These are phyloP conservation scores for Phengaris arion DNA, from an alignment of 2,888 invertebrate genomes.

Conservation along the genomic window DNA sequence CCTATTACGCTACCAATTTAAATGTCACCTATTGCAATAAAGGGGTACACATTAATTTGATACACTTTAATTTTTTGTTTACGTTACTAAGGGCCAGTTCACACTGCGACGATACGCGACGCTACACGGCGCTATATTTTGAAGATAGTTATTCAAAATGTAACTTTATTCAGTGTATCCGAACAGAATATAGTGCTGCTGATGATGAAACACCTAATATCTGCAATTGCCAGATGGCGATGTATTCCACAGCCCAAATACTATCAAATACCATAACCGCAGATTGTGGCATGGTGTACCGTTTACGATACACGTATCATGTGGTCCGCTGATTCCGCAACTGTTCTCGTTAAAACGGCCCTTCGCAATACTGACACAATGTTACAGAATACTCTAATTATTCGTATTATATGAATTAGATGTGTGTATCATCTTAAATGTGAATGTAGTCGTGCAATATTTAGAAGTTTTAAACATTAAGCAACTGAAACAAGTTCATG, in stretches of 20 bases:
- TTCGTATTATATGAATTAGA: background rate
- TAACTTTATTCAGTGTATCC: too few species aligned
- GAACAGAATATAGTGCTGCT: too few species aligned
- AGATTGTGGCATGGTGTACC: background rate
- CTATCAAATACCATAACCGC: constrained; percentile 11
- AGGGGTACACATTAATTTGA: too few species aligned
- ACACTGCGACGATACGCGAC: too few species aligned
- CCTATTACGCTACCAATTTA: too few species aligned
- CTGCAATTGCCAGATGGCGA: background rate
- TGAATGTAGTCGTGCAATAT: background rate
- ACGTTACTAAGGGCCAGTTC: too few species aligned
- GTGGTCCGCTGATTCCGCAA: background rate
- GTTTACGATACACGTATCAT: background rate
- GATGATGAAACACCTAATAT: background rate
- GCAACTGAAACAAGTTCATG: background rate
- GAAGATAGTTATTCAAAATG: too few species aligned
- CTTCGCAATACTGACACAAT: background rate
- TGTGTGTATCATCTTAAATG: background rate
- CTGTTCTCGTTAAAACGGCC: background rate
- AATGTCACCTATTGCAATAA: too few species aligned
- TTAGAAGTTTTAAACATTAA: too few species aligned
- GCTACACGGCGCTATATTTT: too few species aligned
- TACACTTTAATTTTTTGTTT: too few species aligned
- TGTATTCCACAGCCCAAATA: background rate
- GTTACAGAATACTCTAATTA: background rate